Evolutionary conservation across 2,113 vertebrate genomes (phyloP).

Genomic region (Nothobranchius kuhntae): DNA sequence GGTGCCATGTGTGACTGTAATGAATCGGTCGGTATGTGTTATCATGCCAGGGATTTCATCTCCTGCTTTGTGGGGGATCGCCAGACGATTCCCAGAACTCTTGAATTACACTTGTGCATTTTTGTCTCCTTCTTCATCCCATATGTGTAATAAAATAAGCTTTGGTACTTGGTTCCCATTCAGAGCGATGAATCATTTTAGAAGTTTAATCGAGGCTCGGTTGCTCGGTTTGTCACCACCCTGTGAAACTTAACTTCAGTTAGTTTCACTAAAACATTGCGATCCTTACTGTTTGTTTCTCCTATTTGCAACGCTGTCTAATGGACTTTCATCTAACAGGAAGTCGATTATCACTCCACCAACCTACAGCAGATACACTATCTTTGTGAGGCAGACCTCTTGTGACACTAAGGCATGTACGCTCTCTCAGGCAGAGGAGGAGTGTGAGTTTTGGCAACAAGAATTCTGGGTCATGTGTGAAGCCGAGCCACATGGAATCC

Average conservation of each 20-base stretch:
- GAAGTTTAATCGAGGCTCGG: neutral
- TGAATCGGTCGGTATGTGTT: slow-evolving; percentile 34
- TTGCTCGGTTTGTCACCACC: neutral
- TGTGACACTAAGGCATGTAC: slow-evolving; percentile 37
- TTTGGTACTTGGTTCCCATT: neutral
- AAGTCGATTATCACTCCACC: slow-evolving; percentile 38
- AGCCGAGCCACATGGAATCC: slow-evolving; percentile 68
- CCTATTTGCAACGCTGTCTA: neutral
- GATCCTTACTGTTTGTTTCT: neutral
- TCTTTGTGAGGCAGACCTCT: slow-evolving; percentile 13
- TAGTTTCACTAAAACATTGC: neutral
- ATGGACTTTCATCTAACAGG: slow-evolving; percentile 36
- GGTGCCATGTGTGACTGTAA: slow-evolving; percentile 23
- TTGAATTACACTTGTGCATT: slow-evolving; percentile 32
- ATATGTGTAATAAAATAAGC: slow-evolving; percentile 14
- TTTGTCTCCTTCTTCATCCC: slow-evolving; percentile 24
- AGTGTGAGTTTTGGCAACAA: slow-evolving; percentile 55
- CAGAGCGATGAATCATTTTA: slow-evolving; percentile 2
- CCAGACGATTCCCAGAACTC: slow-evolving; percentile 32
- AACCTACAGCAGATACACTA: slow-evolving; percentile 23
- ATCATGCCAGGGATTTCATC: slow-evolving; percentile 34
- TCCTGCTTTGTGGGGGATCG: slow-evolving; percentile 37
- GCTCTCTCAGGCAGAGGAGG: slow-evolving; percentile 30
- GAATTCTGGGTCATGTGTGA: slow-evolving; percentile 74
- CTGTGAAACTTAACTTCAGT: slow-evolving; percentile 1